Percentiles rank a stretch among this genome's conserved stretches.
Evolutionary conservation across 2,797 vertebrate genomes (phyloP).

Genomic region (Scolopax rusticola): DNA sequence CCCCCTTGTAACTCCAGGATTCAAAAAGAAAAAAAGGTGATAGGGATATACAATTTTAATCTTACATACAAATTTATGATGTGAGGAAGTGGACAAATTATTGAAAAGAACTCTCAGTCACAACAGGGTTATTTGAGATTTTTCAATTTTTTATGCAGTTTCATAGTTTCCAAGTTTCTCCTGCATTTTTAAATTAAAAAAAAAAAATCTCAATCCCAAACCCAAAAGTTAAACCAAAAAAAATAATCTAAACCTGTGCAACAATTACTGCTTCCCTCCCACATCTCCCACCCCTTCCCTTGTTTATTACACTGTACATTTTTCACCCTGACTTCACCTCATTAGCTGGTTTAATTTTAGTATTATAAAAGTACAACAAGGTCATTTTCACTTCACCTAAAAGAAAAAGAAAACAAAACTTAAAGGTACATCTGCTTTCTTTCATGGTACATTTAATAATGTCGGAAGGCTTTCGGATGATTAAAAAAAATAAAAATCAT

Average conservation of each 20-base stretch:
- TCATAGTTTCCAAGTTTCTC: slow-evolving; percentile 35
- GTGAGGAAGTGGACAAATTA: slow-evolving; percentile 38
- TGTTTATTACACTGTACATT: slow-evolving; percentile 76
- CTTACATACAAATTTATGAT: slow-evolving; percentile 7
- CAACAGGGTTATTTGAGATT: slow-evolving; percentile 55
- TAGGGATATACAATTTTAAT: slow-evolving; percentile 83
- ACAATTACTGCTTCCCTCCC: slow-evolving; percentile 42
- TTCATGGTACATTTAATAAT: slow-evolving; percentile 75
- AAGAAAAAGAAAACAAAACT: slow-evolving; percentile 79
- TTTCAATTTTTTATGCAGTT: slow-evolving; percentile 43
- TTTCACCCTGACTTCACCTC: slow-evolving; percentile 79
- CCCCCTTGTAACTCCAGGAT: slow-evolving; percentile 9
- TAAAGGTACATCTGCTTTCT: slow-evolving; percentile 75
- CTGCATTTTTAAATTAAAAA: slow-evolving; percentile 73
- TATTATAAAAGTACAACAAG: slow-evolving; percentile 79
- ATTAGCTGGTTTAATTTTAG: slow-evolving; percentile 80
- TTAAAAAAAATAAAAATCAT: slow-evolving; percentile 61
- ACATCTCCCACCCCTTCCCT: slow-evolving; percentile 23
- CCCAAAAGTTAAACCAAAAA: slow-evolving; percentile 38
- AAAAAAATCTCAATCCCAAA: slow-evolving; percentile 64
- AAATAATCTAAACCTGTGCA: slow-evolving; percentile 55
- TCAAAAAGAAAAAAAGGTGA: slow-evolving; percentile 48
- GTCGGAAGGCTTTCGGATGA: slow-evolving; percentile 77
- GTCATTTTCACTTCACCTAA: slow-evolving; percentile 85
- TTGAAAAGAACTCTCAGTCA: slow-evolving; percentile 23